Conservation (phyloP, 2,113 vertebrate species). For the Bos taurus region ARS-UCD2.0 NC_037341.1:31171501-31172000, state of each 20-base stretch:
- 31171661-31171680: background rate
- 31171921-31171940: background rate
- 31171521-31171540: background rate
- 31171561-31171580: background rate
- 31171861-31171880: background rate
- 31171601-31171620: background rate
- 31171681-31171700: background rate
- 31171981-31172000: background rate
- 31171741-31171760: background rate
- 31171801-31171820: background rate
- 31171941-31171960: background rate
- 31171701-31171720: background rate
- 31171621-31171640: background rate
- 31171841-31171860: background rate
- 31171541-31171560: background rate
- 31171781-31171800: background rate
- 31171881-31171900: background rate
- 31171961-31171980: background rate
- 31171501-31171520: background rate
- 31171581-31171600: background rate
- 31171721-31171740: background rate
- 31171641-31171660: background rate
- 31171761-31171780: background rate
- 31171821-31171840: background rate
- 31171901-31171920: background rate